Evolutionary conservation across 1,140 invertebrate species (phyloP), one percentile per base, ranked within the genome.

Genomic region (Caenorhabditis briggsae): DNA sequence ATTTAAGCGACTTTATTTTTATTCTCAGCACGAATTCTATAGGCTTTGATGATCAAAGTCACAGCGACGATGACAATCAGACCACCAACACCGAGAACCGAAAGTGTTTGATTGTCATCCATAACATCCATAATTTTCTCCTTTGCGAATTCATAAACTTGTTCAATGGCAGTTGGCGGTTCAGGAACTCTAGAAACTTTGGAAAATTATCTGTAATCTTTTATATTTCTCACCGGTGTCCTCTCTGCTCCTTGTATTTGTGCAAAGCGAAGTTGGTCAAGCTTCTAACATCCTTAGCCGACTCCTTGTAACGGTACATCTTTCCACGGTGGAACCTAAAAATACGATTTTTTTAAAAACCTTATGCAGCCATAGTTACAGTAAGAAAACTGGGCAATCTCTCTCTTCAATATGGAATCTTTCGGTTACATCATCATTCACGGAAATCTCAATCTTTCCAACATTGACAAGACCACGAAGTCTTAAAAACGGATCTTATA

Each of bases 261-360:
- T 89, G 83, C 46, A 92, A 64, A 50, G 92, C 92, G 83, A 92
- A 92, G 46, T 89, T 88, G n/a, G 88, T 87, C 18, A 92, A 82
- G 18, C 88, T 90, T 43, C 89, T 88, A 11, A 91, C 89, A 85
- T 92, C 91, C 46, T 91, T 91, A 9, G 91, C 92, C 16, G 89
- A 82, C 0, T 92, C 91, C 59, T 90, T 92, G 84, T 92, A 92
- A 41, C 92, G 89, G 53, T 91, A 92, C 89, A 92, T 91, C 88
- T 92, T 92, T n/a, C 92, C 91, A 25, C 92, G 89, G 61, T 92
- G 91, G 85, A 92, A 92, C 56, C 90, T 91, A 43, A 53, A 89
- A 83, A 41, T 16, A 33, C 7, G 5, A 83, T 20, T 1, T 64
- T 65, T 0, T 2, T 84, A 0, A 5, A 11, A 1, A 5, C 20